phyloP scores from a whole-genome alignment of 1,140 invertebrate species.

The Drosophila melanica region DNA sequence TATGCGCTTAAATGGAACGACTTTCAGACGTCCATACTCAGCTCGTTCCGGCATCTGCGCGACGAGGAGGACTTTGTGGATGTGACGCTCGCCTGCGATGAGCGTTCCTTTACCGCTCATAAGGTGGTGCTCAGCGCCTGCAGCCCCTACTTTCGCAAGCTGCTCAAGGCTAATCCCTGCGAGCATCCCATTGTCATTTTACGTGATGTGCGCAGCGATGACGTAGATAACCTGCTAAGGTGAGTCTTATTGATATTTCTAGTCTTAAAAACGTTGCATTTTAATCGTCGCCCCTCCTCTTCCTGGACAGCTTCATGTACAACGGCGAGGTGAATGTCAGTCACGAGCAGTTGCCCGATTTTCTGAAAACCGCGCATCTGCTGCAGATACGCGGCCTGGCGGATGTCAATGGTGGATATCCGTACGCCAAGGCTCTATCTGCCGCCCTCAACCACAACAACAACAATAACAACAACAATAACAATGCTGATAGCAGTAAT shows the following conservation, averaged over 20 bases:
- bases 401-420: slow-evolving; percentile 88
- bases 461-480: slow-evolving; percentile 51
- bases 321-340: slow-evolving; percentile 96
- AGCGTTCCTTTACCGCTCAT: slow-evolving; percentile 94
- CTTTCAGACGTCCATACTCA: slow-evolving; percentile 94
- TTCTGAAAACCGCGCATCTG: slow-evolving; percentile 95
- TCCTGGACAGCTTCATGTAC: slow-evolving; percentile 92
- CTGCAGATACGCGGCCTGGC: slow-evolving; percentile 95
- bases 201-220: slow-evolving; percentile 93
- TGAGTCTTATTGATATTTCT: slow-evolving; percentile 56
- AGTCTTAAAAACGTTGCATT: neutral
- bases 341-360: slow-evolving; percentile 94
- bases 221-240: slow-evolving; percentile 95
- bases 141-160: slow-evolving; percentile 94
- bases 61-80: slow-evolving; percentile 95
- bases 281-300: neutral
- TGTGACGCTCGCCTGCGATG: slow-evolving; percentile 96
- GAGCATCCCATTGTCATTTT: slow-evolving; percentile 97
- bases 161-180: slow-evolving; percentile 96
- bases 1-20: slow-evolving; percentile 97
- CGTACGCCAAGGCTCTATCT: slow-evolving; percentile 63
- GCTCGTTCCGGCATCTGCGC: slow-evolving; percentile 92
- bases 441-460: slow-evolving; percentile 77
- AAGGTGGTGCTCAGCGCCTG: slow-evolving; percentile 96
- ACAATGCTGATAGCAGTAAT: slow-evolving; percentile 50